Percentiles rank a stretch among this genome's conserved stretches.
Evolutionary conservation across 2,888 invertebrate species (phyloP).

Genomic region (Keiferia lycopersicella): DNA sequence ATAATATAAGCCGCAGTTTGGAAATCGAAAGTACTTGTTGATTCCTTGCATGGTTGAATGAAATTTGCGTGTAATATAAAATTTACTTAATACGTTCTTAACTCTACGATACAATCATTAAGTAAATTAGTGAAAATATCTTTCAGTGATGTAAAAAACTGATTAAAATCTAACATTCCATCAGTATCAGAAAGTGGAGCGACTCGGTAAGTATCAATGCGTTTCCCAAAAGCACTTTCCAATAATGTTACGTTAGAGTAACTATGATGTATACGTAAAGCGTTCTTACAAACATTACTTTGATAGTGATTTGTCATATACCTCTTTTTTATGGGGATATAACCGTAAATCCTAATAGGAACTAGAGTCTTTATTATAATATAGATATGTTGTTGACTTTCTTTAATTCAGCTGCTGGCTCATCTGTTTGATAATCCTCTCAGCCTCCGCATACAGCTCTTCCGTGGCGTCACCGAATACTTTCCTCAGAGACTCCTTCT

Average conservation of each 20-base stretch:
- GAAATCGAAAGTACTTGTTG: constrained; percentile 34
- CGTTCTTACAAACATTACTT: constrained; percentile 33
- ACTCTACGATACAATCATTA: constrained; percentile 26
- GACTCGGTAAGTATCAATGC: constrained; percentile 28
- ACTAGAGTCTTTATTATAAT: too few relatives aligned
- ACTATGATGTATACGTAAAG: constrained; percentile 26
- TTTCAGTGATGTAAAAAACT: neutral
- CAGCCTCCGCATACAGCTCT: too few relatives aligned
- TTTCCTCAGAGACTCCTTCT: too few relatives aligned
- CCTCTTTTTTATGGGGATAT: constrained; percentile 2
- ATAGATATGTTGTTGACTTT: too few relatives aligned
- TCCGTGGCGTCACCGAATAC: too few relatives aligned
- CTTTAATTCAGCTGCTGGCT: too few relatives aligned
- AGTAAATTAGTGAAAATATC: constrained; percentile 27
- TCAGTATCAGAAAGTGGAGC: constrained; percentile 16
- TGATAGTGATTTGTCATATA: neutral
- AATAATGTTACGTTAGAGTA: constrained; percentile 31
- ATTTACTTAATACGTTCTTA: constrained; percentile 31
- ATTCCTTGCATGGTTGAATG: constrained; percentile 33
- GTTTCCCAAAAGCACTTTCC: constrained; percentile 30
- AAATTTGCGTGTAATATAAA: constrained; percentile 35
- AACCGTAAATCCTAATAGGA: too few relatives aligned
- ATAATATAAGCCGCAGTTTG: constrained; percentile 34
- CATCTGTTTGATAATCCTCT: too few relatives aligned
- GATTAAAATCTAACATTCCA: neutral